Percentiles rank a stretch among this genome's conserved stretches.
These are phyloP conservation scores for Alca torda DNA, from an alignment of 2,797 vertebrate genomes.

Conservation along the genomic window DNA sequence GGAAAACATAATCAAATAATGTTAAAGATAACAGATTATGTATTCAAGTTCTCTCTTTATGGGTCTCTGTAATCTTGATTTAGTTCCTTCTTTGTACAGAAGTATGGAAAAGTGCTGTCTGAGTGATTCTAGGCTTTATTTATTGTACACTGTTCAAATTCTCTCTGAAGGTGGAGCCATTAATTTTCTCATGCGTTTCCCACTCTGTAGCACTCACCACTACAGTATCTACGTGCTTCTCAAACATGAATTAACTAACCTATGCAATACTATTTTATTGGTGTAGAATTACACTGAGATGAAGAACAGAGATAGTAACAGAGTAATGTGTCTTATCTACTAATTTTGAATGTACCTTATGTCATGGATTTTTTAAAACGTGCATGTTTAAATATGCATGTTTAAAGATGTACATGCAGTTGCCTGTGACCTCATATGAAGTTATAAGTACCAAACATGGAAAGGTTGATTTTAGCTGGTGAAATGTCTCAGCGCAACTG, in stretches of 20 bases:
- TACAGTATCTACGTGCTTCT: background rate
- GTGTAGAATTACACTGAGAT: background rate
- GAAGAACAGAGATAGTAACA: background rate
- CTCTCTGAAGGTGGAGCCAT: background rate
- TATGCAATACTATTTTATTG: background rate
- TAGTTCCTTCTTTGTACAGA: background rate
- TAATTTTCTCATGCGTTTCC: background rate
- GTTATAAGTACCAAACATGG: background rate
- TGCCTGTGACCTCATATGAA: background rate
- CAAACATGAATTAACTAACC: background rate
- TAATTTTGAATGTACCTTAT: background rate
- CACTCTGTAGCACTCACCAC: background rate
- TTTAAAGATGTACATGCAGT: background rate
- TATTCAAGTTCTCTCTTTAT: no score
- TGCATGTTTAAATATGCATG: background rate
- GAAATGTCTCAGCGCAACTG: background rate
- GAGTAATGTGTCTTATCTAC: background rate
- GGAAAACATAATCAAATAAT: background rate
- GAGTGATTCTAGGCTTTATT: background rate
- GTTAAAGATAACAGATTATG: background rate
- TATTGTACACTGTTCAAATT: background rate
- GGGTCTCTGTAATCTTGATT: background rate
- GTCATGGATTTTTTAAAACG: background rate
- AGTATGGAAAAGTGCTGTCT: no score
- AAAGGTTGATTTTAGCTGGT: background rate